Evolutionary conservation across 1,140 invertebrate genomes (phyloP), one percentile per base, ranked within the genome.

Genomic region (Trichonephila clavata): DNA sequence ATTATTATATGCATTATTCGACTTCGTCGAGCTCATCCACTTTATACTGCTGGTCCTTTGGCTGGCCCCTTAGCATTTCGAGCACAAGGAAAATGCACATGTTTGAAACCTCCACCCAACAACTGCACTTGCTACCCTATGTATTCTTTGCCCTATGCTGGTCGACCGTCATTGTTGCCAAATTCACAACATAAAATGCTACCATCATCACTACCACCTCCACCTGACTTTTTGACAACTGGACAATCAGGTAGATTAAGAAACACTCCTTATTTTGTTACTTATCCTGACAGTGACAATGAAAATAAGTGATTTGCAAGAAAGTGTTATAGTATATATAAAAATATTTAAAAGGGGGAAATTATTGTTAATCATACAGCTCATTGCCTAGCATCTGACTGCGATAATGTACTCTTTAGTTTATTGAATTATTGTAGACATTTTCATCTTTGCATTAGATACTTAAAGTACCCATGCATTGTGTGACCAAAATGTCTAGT

Each of bases 1-100:
- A 97, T 98, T 39, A 97, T 98, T 2, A 98, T 98, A 93, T 99
- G 98, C 95, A 97, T 99, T 24, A 97, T 98, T 20, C 96, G 98
- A 39, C 95, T 96, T 13, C 95, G 94, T 20, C n/a, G 89, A 77
- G 84, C 92, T 92, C 92, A 84, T 27, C 94, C 94, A n/a, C 86
- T 94, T 27, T 91, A 97, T 94, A 96, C 97, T 86, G 97, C 97
- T 89, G 97, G 96, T 57, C 97, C 97, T 1, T 95, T 97, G 27
- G 97, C 96, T 94, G 96, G 96, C 94, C 97, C 96, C 94, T 96
- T 96, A 95, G 97, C 96, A 2, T 90, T 95, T 68, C 94, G 95
- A 24, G 93, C 95, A 39, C 95, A 95, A 83, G 95, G 95, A 68
- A 95, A 95, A 65, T 96, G 96, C 87, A 96, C 96, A 14, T 96